A percentile compares a stretch with the other conserved stretches of the same genome.
These are phyloP conservation scores for Toxotes jaculatrix DNA, from an alignment of 2,113 vertebrate genomes.

Conservation along the genomic window DNA sequence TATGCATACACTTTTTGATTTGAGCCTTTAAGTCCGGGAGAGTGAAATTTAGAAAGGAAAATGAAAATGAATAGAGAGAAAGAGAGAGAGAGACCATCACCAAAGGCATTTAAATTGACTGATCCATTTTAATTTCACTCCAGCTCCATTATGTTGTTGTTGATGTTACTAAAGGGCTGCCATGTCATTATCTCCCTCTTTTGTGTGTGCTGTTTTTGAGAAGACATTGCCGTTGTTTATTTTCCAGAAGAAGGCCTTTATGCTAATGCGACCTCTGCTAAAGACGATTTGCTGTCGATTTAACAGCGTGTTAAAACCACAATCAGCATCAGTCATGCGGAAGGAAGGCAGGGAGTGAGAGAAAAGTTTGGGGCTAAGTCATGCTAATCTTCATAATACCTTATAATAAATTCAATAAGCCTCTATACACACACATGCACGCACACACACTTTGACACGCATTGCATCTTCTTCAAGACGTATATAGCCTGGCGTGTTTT, in stretches of 20 bases:
- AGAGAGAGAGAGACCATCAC: neutral
- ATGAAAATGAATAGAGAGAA: neutral
- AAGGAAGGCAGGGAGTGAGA: slow-evolving; percentile 38
- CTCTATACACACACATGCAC: neutral
- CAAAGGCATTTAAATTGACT: slow-evolving; percentile 58
- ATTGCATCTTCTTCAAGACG: slow-evolving; percentile 8
- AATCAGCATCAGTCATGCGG: slow-evolving; percentile 69
- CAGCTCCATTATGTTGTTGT: slow-evolving; percentile 60
- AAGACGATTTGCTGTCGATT: slow-evolving; percentile 76
- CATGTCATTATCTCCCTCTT: slow-evolving; percentile 68
- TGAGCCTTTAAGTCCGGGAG: neutral
- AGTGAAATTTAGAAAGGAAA: slow-evolving; percentile 23
- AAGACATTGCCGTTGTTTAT: slow-evolving; percentile 71
- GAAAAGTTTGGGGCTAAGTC: slow-evolving; percentile 55
- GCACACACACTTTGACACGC: neutral
- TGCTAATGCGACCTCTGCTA: slow-evolving; percentile 75
- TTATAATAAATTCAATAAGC: slow-evolving; percentile 68
- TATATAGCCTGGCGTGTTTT: slow-evolving; percentile 1
- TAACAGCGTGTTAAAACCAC: slow-evolving; percentile 70
- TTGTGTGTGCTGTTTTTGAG: slow-evolving; percentile 71
- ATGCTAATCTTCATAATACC: slow-evolving; percentile 55
- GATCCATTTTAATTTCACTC: slow-evolving; percentile 70
- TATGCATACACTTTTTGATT: neutral
- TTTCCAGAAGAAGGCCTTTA: slow-evolving; percentile 73
- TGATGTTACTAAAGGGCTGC: slow-evolving; percentile 60